These are phyloP conservation scores for Empidonax alnorum DNA, from an alignment of 2,113 vertebrate genomes.

Conservation along the genomic window DNA sequence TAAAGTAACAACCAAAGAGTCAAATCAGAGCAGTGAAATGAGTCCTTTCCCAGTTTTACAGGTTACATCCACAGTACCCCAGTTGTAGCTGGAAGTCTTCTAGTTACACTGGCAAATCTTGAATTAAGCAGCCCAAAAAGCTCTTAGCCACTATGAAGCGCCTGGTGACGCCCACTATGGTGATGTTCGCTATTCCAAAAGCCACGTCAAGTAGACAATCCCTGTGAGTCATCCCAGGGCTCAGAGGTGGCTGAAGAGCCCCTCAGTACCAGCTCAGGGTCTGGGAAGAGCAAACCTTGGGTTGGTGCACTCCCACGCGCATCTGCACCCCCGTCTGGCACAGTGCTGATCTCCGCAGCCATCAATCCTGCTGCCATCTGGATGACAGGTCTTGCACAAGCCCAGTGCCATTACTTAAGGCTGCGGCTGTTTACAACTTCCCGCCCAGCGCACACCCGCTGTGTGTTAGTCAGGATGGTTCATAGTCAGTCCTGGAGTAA, in stretches of 20 bases:
- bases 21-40: background rate
- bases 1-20: constrained; percentile 43
- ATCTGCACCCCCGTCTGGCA: background rate
- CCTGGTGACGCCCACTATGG: background rate
- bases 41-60: background rate
- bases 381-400: constrained; percentile 56
- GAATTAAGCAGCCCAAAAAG: background rate
- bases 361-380: constrained; percentile 43
- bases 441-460: constrained; percentile 29
- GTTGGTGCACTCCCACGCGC: background rate
- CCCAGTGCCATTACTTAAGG: constrained; percentile 45
- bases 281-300: background rate
- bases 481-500: constrained; percentile 32
- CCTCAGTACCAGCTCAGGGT: background rate
- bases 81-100: background rate
- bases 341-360: background rate
- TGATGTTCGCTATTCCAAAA: background rate
- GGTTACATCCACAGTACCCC: background rate
- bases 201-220: rapidly evolving
- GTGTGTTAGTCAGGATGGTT: constrained; percentile 29
- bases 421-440: constrained; percentile 57
- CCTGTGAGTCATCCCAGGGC: background rate
- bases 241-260: background rate
- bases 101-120: background rate
- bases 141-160: background rate